Evolutionary conservation across 2,113 vertebrate species (phyloP), one percentile per base, ranked within the genome.

Genomic region (Pseudolaguvia tuberculata): DNA sequence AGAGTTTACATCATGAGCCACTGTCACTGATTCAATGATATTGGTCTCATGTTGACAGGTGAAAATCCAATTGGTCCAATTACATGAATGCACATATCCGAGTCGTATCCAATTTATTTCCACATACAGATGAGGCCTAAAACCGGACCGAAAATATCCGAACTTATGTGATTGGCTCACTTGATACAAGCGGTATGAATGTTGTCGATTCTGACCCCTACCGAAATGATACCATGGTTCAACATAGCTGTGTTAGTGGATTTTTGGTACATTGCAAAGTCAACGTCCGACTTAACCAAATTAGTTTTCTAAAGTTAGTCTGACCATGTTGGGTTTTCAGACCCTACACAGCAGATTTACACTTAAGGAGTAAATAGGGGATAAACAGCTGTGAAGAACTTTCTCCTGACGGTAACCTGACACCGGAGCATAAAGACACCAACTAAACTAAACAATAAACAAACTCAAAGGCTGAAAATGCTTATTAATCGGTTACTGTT

Each of bases 331-430:
- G 66, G 47, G 18, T 5, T 68, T 14, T 51, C 7, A 45, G n/a
- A 8, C 35, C 15, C 12, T n/a, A n/a, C 12, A 25, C 2, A 47
- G 14, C 20, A 21, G 9, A 14, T 4, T 42, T 63, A 63, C 13
- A 21, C 50, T 53, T 48, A 15, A 66, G 25, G 25, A 68, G 62
- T 27, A 47, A 42, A 58, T 21, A 3, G 1, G 6, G 73, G 6
- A 11, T 65, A 21, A 66, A 75, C 63, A 68, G 73, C 18, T 68
- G 73, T 29, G 35, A 48, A 56, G 51, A 56, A 42, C 15, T 57
- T 75, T 75, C 52, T 23, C 20, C n/a, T 68, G 1, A 68, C 56
- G 27, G 52, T 56, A 58, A 47, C 18, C 3, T 35, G 53, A 57
- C 27, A 23, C 18, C 25, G 31, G 15, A 42, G 21, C 25, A 20